Evolutionary conservation across 2,113 vertebrate genomes (phyloP).

Genomic region (Periophthalmodon schlosseri): DNA sequence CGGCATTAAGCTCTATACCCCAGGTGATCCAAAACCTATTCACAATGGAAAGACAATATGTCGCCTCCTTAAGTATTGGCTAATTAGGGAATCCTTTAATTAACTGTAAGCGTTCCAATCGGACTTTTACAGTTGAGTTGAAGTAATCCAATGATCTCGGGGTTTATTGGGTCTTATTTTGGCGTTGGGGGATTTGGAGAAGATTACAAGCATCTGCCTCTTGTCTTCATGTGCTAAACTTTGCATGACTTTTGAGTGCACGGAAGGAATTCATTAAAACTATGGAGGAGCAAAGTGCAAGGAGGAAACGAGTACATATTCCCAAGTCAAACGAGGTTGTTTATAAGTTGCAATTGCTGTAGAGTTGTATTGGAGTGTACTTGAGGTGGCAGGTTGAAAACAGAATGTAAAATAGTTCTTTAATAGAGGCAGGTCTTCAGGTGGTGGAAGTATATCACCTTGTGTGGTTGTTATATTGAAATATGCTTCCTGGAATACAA

Average conservation of each 20-base stretch:
- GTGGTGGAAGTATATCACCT: neutral
- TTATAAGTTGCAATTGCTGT: neutral
- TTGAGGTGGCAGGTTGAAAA: constrained; percentile 4
- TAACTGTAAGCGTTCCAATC: constrained; percentile 16
- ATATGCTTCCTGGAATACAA: neutral
- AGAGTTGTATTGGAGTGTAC: neutral
- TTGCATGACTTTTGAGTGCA: constrained; percentile 1
- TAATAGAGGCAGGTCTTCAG: neutral
- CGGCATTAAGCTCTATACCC: constrained; percentile 19
- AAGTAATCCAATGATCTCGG: constrained; percentile 41
- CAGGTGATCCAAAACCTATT: constrained; percentile 25
- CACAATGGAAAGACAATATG: constrained; percentile 31
- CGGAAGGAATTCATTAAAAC: constrained; percentile 15
- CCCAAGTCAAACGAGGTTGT: neutral
- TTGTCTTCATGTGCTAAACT: constrained; percentile 1
- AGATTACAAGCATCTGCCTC: constrained; percentile 40
- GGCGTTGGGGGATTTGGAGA: constrained; percentile 33
- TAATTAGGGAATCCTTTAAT: constrained; percentile 52
- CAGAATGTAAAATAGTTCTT: neutral
- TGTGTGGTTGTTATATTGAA: neutral
- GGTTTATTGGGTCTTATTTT: constrained; percentile 37
- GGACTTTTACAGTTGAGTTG: constrained; percentile 29
- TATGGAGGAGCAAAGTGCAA: neutral
- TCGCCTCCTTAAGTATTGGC: constrained; percentile 36
- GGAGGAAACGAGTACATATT: neutral